Percentiles rank a stretch among this genome's conserved stretches.
Evolutionary conservation across 1,140 invertebrate genomes (phyloP).

Genomic region (Apolygus lucorum): DNA sequence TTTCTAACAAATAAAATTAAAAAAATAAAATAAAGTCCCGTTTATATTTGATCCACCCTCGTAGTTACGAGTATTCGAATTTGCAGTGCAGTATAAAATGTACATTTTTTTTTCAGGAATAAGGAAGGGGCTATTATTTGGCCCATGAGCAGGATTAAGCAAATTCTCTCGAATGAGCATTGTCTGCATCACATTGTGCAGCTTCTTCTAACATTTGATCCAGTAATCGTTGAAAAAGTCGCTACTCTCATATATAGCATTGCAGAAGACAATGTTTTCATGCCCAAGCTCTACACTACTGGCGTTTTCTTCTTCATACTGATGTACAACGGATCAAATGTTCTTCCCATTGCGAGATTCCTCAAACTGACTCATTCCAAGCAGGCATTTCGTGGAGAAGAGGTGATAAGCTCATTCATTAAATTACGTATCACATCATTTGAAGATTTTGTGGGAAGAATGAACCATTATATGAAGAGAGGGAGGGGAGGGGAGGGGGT

Average conservation of each 20-base stretch:
- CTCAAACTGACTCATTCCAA: constrained; percentile 90
- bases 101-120: constrained; percentile 50
- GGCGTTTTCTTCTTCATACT: constrained; percentile 98
- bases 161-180: constrained; percentile 78
- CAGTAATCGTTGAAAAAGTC: constrained; percentile 88
- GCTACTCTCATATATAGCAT: constrained; percentile 70
- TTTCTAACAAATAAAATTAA: too few species aligned
- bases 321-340: constrained; percentile 98
- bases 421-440: too few species aligned
- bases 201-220: constrained; percentile 94
- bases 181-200: constrained; percentile 94
- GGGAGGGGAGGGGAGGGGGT: constrained; percentile 6
- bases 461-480: background rate
- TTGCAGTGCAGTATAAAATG: too few species aligned
- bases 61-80: too few species aligned
- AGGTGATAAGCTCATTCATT: too few species aligned
- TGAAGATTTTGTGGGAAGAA: background rate
- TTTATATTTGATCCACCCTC: too few species aligned
- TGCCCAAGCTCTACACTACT: constrained; percentile 88
- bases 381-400: constrained; percentile 88
- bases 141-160: constrained; percentile 85
- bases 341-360: constrained; percentile 89
- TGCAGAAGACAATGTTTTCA: constrained; percentile 91
- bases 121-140: constrained; percentile 84
- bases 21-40: too few species aligned